Conservation (phyloP, 2,797 vertebrate species). For the Parauchenoglanis ngamensis region DNA sequence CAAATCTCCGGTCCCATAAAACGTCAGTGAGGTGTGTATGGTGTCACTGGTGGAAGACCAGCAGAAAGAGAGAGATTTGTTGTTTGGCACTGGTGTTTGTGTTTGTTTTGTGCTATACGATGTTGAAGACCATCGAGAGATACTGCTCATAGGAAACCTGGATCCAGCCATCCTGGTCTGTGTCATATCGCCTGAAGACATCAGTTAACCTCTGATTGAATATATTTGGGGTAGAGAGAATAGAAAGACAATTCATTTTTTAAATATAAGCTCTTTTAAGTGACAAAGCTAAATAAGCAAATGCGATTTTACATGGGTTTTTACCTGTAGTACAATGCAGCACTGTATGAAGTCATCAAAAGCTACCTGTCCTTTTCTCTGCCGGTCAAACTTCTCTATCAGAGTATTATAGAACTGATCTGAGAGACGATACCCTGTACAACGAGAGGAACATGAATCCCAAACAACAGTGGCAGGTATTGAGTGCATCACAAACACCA, state of each 20-base stretch:
- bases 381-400: conserved; percentile 96
- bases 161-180: conserved; percentile 98
- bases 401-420: conserved; percentile 96
- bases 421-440: conserved; percentile 91
- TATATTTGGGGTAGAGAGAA: background rate
- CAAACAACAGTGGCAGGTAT: background rate
- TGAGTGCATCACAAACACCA: background rate
- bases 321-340: conserved; percentile 97
- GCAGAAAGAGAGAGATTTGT: conserved; percentile 57
- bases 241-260: background rate
- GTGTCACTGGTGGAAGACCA: conserved; percentile 61
- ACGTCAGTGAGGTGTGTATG: conserved; percentile 55
- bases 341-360: conserved; percentile 99
- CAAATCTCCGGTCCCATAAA: conserved; percentile 53
- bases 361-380: conserved; percentile 93
- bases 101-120: conserved; percentile 79
- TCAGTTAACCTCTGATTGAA: conserved; percentile 89
- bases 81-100: conserved; percentile 78
- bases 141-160: conserved; percentile 99
- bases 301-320: background rate
- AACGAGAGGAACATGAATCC: conserved; percentile 32
- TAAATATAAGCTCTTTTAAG: background rate
- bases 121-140: conserved; percentile 97
- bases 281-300: background rate
- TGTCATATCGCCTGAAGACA: conserved; percentile 92